Evolutionary conservation across 2,113 vertebrate species (phyloP).

Genomic region (Gallinago jamesoni): DNA sequence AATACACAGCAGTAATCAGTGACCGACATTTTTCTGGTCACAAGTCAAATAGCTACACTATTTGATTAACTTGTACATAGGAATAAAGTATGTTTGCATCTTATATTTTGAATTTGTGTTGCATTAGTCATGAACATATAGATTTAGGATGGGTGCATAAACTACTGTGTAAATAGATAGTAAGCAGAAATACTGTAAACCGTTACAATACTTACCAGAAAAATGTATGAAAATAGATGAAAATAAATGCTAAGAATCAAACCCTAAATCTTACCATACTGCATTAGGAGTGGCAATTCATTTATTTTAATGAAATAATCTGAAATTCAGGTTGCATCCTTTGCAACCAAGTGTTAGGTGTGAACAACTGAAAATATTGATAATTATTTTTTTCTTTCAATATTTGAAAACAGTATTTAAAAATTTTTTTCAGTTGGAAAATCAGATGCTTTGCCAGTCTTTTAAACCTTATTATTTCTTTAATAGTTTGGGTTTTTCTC

Average conservation of each 20-base stretch:
- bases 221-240: not conserved
- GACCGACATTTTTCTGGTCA: not conserved
- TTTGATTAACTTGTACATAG: not conserved
- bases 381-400: not conserved
- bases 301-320: not conserved
- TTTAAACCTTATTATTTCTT: not conserved
- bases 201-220: not conserved
- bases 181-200: not conserved
- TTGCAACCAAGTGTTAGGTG: not conserved
- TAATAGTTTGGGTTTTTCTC: not conserved
- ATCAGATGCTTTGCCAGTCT: not conserved
- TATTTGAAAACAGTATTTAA: not conserved
- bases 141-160: not conserved
- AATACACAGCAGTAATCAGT: not conserved
- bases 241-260: not conserved
- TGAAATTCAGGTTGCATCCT: not conserved
- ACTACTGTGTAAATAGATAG: not conserved
- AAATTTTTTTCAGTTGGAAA: not conserved
- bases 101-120: not conserved
- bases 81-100: not conserved
- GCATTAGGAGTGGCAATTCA: not conserved
- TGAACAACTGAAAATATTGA: not conserved
- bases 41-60: not conserved
- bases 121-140: not conserved
- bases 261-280: not conserved